A percentile compares a stretch with the other conserved stretches of the same genome.
These are phyloP conservation scores for Indicator indicator DNA, from an alignment of 2,113 vertebrate genomes.

Conservation along the genomic window DNA sequence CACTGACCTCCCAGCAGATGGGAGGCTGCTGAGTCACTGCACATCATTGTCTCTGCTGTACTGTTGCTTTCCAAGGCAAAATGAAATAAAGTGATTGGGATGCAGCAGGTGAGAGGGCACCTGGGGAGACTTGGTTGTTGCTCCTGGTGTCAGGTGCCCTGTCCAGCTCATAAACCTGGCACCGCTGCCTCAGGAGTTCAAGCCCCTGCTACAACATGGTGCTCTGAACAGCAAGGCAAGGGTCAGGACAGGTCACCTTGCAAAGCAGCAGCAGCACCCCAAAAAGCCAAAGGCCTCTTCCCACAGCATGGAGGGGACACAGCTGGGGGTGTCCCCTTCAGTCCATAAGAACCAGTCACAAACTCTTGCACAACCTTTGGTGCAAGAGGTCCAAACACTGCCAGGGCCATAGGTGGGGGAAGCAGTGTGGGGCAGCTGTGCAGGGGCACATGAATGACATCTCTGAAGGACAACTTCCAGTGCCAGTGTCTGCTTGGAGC, in stretches of 20 bases:
- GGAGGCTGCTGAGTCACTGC: background rate
- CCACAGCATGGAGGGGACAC: background rate
- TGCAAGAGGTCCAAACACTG: background rate
- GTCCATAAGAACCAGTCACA: background rate
- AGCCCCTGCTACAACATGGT: background rate
- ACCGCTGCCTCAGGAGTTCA: background rate
- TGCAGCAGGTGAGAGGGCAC: background rate
- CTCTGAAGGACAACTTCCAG: background rate
- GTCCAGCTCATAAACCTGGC: background rate
- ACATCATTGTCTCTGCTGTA: too few species aligned
- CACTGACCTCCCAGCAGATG: accelerated
- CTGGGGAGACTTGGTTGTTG: background rate
- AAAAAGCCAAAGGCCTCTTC: background rate
- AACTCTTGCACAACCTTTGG: background rate
- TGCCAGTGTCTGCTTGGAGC: background rate
- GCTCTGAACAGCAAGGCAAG: background rate
- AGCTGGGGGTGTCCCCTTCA: background rate
- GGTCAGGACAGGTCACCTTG: background rate
- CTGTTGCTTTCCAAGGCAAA: background rate
- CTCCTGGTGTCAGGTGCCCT: background rate
- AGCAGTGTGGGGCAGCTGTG: background rate
- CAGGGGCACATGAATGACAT: background rate
- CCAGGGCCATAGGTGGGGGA: background rate
- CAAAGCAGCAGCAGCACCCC: background rate
- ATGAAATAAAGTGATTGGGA: background rate